A percentile compares a stretch with the other conserved stretches of the same genome.
Conservation (phyloP, 2,888 invertebrate species). For the Axea sp. region DNA sequence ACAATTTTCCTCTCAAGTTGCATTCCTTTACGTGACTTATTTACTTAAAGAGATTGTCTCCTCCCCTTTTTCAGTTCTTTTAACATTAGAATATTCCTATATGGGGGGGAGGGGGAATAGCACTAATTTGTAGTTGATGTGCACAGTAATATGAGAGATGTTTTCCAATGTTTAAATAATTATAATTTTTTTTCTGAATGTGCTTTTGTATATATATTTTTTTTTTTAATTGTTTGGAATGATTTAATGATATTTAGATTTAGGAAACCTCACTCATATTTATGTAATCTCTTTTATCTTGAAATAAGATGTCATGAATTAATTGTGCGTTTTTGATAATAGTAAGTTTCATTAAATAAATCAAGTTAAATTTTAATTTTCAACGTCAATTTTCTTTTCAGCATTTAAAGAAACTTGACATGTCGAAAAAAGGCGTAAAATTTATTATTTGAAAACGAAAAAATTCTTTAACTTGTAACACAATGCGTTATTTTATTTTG, state of each 20-base stretch:
- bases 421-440: no score
- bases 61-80: constrained; percentile 14
- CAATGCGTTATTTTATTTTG: no score
- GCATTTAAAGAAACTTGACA: no score
- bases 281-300: constrained; percentile 1
- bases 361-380: no score
- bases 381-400: no score
- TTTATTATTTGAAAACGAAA: no score
- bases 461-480: no score
- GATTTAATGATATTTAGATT: neutral
- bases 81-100: no score
- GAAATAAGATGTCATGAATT: neutral
- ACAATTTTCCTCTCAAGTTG: constrained; percentile 56
- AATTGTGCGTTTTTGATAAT: neutral
- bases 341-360: no score
- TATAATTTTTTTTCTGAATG: neutral
- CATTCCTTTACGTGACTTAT: constrained; percentile 47
- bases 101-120: no score
- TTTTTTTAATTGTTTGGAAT: neutral
- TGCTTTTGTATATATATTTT: neutral
- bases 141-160: constrained; percentile 37
- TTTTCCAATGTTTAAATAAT: constrained; percentile 16
- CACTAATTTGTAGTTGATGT: constrained; percentile 39
- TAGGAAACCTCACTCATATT: constrained; percentile 37
- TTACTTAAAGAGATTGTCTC: constrained; percentile 15